Evolutionary conservation across 2,797 vertebrate species (phyloP).

Genomic region (Mormyrops attenuatus): DNA sequence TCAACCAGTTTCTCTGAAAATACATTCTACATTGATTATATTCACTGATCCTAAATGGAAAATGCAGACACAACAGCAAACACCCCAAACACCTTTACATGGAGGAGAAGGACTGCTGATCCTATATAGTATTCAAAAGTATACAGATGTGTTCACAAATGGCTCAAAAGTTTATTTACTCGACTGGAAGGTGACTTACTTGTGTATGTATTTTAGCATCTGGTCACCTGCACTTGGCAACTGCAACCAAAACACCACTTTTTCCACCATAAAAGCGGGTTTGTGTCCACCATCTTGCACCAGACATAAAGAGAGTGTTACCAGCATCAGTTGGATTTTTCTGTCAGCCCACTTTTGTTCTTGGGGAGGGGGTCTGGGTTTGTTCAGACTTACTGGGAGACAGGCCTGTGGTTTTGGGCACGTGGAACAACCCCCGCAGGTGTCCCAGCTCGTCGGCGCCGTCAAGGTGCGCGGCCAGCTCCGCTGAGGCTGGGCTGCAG

Average conservation of each 20-base stretch:
- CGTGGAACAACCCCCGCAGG: slow-evolving; percentile 66
- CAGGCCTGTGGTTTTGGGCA: slow-evolving; percentile 77
- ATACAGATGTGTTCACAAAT: background rate
- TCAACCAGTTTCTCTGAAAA: background rate
- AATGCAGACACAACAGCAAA: background rate
- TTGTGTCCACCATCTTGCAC: background rate
- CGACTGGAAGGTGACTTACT: background rate
- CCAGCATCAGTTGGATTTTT: background rate
- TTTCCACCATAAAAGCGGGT: background rate
- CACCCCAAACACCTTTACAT: background rate
- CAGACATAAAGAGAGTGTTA: background rate
- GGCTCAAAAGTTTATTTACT: background rate
- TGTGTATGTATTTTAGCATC: background rate
- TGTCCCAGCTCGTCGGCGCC: slow-evolving; percentile 67
- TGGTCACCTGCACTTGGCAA: background rate
- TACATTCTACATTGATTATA: background rate
- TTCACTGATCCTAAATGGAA: background rate
- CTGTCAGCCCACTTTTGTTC: background rate
- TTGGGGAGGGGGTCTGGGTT: background rate
- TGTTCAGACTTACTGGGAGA: slow-evolving; percentile 67
- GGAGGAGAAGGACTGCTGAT: background rate
- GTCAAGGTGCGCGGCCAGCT: slow-evolving; percentile 72
- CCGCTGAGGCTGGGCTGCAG: slow-evolving; percentile 60
- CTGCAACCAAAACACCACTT: background rate
- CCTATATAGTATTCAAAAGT: background rate